A percentile compares a stretch with the other conserved stretches of the same genome.
phyloP scores from a whole-genome alignment of 2,888 invertebrate genomes.

The Chrysina gloriosa region DNA sequence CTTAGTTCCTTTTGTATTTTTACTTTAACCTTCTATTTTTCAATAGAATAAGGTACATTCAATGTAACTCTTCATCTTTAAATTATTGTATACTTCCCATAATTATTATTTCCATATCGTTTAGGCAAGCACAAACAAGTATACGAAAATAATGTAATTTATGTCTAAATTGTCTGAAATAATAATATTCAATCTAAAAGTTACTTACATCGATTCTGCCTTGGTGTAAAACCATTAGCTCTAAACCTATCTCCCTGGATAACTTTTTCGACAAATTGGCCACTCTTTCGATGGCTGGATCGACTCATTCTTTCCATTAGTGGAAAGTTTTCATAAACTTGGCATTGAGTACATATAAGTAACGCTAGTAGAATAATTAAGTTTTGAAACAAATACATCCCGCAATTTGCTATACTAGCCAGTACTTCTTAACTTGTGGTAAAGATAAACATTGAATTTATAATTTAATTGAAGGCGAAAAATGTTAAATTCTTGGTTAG shows the following conservation, averaged over 20 bases:
- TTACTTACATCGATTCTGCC: conserved; percentile 27
- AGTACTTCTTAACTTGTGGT: not conserved
- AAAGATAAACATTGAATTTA: conserved; percentile 4
- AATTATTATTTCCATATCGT: too few relatives aligned
- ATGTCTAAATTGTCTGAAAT: too few relatives aligned
- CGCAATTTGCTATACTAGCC: not conserved
- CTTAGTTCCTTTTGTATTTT: too few relatives aligned
- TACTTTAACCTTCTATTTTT: too few relatives aligned
- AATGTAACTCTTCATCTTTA: too few relatives aligned
- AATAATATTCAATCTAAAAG: too few relatives aligned
- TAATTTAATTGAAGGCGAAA: conserved; percentile 4
- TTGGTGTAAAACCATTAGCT: not conserved
- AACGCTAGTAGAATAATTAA: not conserved
- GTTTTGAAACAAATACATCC: conserved; percentile 23
- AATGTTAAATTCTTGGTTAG: not conserved
- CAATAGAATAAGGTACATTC: too few relatives aligned
- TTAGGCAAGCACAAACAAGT: too few relatives aligned
- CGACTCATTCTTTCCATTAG: not conserved
- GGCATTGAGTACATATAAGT: conserved; percentile 2
- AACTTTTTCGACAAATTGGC: not conserved
- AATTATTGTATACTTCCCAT: too few relatives aligned
- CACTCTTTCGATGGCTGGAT: not conserved
- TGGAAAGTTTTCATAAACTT: conserved; percentile 25
- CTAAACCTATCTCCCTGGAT: not conserved
- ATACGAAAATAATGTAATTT: too few relatives aligned